These are phyloP conservation scores for Tanytarsus gracilentus DNA, from an alignment of 2,888 invertebrate species.

Conservation along the genomic window DNA sequence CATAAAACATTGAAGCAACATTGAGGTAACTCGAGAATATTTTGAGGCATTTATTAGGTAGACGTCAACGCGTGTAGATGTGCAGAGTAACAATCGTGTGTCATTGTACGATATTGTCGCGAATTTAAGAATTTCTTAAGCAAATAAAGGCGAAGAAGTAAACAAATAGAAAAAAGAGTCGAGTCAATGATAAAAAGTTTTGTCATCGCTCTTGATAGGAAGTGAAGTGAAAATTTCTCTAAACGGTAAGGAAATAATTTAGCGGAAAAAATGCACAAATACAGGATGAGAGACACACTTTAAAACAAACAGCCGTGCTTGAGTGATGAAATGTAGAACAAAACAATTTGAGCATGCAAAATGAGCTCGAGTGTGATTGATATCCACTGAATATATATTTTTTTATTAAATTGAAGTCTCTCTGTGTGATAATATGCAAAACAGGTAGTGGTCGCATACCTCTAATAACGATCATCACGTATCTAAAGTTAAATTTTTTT, in stretches of 20 bases:
- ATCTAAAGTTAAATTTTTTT: background rate
- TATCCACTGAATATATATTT: constrained; percentile 1
- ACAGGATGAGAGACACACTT: constrained; percentile 5
- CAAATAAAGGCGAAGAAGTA: constrained; percentile 3
- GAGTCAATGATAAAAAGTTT: background rate
- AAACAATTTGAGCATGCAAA: background rate
- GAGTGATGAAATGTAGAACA: background rate
- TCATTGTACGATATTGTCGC: background rate
- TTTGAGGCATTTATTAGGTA: too few species aligned
- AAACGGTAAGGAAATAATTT: background rate
- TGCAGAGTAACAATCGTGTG: background rate
- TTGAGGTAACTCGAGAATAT: too few species aligned
- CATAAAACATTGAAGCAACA: too few species aligned
- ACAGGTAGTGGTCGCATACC: constrained; percentile 13
- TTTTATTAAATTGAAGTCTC: background rate
- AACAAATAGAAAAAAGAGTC: background rate
- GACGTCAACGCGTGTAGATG: too few species aligned
- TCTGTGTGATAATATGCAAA: constrained; percentile 24
- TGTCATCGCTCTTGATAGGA: background rate
- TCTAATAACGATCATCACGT: constrained; percentile 1
- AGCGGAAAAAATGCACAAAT: too few species aligned
- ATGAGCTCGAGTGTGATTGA: background rate
- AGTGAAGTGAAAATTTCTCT: background rate
- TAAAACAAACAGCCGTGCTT: background rate
- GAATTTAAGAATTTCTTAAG: background rate